Evolutionary conservation across 2,888 invertebrate genomes (phyloP).

Genomic region (Ichneumoninae sp.): DNA sequence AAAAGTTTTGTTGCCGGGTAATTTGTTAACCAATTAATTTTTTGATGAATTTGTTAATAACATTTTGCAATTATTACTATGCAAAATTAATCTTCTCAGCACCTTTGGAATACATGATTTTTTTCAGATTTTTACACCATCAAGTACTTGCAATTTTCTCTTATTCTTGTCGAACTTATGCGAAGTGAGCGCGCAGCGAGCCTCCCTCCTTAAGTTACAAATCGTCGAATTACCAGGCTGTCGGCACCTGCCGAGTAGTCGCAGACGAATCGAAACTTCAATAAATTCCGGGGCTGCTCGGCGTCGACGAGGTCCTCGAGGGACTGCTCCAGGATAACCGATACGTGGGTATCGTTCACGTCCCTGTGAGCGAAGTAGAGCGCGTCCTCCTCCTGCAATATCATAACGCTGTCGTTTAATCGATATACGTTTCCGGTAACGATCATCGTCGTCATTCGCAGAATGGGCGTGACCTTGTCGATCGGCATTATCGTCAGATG

Average conservation of each 20-base stretch:
- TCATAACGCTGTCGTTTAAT: neutral
- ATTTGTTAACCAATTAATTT: too few relatives aligned
- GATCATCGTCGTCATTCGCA: neutral
- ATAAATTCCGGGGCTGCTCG: conserved; percentile 91
- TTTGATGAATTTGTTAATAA: too few relatives aligned
- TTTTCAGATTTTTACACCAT: too few relatives aligned
- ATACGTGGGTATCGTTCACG: conserved; percentile 91
- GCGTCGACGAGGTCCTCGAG: conserved; percentile 93
- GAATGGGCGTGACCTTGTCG: conserved; percentile 85
- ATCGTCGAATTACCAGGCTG: conserved; percentile 84
- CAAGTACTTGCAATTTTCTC: too few relatives aligned
- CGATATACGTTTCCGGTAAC: neutral
- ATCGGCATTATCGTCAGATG: conserved; percentile 90
- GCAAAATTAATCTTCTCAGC: too few relatives aligned
- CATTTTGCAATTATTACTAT: too few relatives aligned
- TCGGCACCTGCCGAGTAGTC: conserved; percentile 89
- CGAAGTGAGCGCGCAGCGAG: too few relatives aligned
- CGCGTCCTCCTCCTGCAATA: conserved; percentile 88
- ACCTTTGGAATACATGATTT: too few relatives aligned
- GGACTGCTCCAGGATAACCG: conserved; percentile 90
- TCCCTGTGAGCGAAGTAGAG: conserved; percentile 90
- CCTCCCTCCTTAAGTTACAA: neutral
- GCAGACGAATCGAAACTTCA: conserved; percentile 93
- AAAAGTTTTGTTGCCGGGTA: too few relatives aligned
- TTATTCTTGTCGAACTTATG: too few relatives aligned